phyloP scores from a whole-genome alignment of 2,113 vertebrate species.

The Bolborhynchus lineola region DNA sequence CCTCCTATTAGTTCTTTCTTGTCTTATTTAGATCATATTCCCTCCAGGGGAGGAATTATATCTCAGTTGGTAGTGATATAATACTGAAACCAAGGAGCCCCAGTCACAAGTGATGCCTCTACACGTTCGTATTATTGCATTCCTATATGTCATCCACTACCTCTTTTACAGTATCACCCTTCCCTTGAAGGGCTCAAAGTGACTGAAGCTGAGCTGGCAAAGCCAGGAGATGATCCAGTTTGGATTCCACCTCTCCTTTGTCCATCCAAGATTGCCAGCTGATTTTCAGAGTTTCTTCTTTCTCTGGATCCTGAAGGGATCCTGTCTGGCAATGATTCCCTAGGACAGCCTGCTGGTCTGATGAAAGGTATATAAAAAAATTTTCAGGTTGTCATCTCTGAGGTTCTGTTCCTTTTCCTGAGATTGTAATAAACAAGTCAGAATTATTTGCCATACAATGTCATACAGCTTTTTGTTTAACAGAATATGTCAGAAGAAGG shows the following conservation, averaged over 20 bases:
- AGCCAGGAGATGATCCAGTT: not conserved
- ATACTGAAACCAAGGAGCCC: not conserved
- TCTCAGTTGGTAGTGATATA: not conserved
- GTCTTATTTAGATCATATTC: not conserved
- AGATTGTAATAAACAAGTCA: conserved; percentile 57
- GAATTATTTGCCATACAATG: conserved; percentile 55
- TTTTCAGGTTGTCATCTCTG: conserved; percentile 1
- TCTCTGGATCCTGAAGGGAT: not conserved
- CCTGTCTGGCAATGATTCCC: not conserved
- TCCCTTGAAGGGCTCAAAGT: not conserved
- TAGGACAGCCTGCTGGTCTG: not conserved
- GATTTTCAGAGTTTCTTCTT: not conserved
- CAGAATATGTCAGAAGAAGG: not conserved
- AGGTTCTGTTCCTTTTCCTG: conserved; percentile 29
- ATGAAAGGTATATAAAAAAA: conserved; percentile 1
- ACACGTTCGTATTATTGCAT: not conserved
- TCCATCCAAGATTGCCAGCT: not conserved
- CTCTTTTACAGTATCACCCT: not conserved
- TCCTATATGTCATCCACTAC: not conserved
- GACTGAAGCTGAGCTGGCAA: not conserved
- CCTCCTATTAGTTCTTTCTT: not conserved
- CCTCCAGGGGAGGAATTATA: not conserved
- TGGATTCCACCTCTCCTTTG: not conserved
- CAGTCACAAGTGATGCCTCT: not conserved
- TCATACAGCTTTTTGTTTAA: conserved; percentile 7